These are phyloP conservation scores for Danio tinwini DNA, from an alignment of 2,797 vertebrate species.

Conservation along the genomic window DNA sequence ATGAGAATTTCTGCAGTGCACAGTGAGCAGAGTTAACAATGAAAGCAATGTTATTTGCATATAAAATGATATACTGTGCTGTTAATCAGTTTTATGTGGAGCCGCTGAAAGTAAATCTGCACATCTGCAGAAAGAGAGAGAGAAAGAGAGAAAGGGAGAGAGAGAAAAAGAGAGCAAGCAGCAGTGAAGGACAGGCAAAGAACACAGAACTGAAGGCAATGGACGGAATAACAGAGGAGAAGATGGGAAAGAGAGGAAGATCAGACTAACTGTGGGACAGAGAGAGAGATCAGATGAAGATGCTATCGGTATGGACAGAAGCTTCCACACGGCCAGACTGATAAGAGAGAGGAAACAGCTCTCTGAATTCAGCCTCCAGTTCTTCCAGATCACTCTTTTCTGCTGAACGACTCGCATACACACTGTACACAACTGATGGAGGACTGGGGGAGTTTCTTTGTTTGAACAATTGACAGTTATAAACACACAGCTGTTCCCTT, in stretches of 20 bases:
- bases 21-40: conserved; percentile 27
- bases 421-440: conserved; percentile 69
- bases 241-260: conserved; percentile 66
- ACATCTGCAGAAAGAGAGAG: neutral
- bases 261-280: conserved; percentile 71
- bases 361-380: conserved; percentile 81
- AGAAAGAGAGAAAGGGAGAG: conserved; percentile 23
- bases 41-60: conserved; percentile 44
- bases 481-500: conserved; percentile 56
- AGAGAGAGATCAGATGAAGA: conserved; percentile 84
- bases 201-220: conserved; percentile 25
- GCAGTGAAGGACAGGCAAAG: conserved; percentile 28
- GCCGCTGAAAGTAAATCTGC: conserved; percentile 23
- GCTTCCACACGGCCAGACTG: conserved; percentile 66
- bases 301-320: conserved; percentile 80
- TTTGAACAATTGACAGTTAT: conserved; percentile 58
- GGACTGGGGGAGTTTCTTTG: conserved; percentile 45
- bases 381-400: conserved; percentile 76
- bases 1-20: conserved; percentile 29
- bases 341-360: conserved; percentile 77
- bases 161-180: conserved; percentile 31
- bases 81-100: conserved; percentile 46
- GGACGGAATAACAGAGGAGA: conserved; percentile 25
- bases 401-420: conserved; percentile 43
- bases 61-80: conserved; percentile 39